Percentiles rank a stretch among this genome's conserved stretches.
These are phyloP conservation scores for Drosophila putrida DNA, from an alignment of 2,888 invertebrate species.

Conservation along the genomic window DNA sequence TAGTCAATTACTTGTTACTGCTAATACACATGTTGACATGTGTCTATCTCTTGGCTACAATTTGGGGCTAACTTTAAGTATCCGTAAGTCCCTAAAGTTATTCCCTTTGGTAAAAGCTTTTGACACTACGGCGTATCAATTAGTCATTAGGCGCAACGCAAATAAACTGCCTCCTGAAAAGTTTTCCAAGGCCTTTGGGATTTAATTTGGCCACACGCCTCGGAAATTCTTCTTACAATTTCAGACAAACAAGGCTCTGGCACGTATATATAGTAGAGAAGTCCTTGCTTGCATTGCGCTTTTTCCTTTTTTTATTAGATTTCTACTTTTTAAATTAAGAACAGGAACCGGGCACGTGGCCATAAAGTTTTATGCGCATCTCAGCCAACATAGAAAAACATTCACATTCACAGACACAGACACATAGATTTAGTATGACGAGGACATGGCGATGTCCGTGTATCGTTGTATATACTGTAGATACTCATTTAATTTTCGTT, in stretches of 20 bases:
- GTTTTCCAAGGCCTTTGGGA: slow-evolving; percentile 28
- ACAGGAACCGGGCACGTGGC: slow-evolving; percentile 57
- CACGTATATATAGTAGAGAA: slow-evolving; percentile 34
- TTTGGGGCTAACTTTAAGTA: slow-evolving; percentile 34
- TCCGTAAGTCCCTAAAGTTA: slow-evolving; percentile 34
- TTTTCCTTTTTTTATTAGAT: slow-evolving; percentile 62
- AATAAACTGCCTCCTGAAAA: slow-evolving; percentile 39
- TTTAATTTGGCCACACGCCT: slow-evolving; percentile 31
- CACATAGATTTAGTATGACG: slow-evolving; percentile 7
- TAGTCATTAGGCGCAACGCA: slow-evolving; percentile 50
- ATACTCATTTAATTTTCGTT: slow-evolving; percentile 75
- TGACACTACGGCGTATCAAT: slow-evolving; percentile 55
- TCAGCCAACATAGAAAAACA: slow-evolving; percentile 10
- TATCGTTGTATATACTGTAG: slow-evolving; percentile 47
- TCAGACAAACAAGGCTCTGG: slow-evolving; percentile 4
- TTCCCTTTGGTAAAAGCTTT: slow-evolving; percentile 26
- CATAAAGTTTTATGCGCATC: slow-evolving; percentile 68
- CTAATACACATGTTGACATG: slow-evolving; percentile 68
- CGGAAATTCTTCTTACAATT: slow-evolving; percentile 11
- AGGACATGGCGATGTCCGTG: slow-evolving; percentile 7
- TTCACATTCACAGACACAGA: slow-evolving; percentile 1
- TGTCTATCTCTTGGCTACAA: slow-evolving; percentile 38
- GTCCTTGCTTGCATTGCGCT: slow-evolving; percentile 30
- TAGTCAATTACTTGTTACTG: slow-evolving; percentile 51
- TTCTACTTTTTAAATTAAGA: slow-evolving; percentile 71